A percentile compares a stretch with the other conserved stretches of the same genome.
Evolutionary conservation across 2,888 invertebrate species (phyloP).

Genomic region (Adelphocoris suturalis): DNA sequence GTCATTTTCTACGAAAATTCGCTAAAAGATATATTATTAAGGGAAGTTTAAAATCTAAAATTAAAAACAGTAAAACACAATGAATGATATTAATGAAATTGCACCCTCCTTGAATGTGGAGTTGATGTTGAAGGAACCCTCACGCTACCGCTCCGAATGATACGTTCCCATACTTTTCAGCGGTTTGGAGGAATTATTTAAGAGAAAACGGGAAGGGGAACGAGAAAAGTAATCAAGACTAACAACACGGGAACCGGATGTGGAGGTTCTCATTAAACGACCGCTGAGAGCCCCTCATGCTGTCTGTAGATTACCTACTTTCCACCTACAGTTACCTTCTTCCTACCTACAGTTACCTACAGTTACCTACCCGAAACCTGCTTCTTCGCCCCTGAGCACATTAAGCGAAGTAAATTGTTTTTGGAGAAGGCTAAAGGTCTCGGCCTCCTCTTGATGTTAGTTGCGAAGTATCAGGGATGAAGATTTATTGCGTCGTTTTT

Average conservation of each 20-base stretch:
- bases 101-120: too few relatives aligned
- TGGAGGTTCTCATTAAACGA: constrained; percentile 1
- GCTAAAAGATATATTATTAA: too few relatives aligned
- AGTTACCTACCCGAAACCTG: neutral
- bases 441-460: neutral
- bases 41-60: too few relatives aligned
- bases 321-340: neutral
- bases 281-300: neutral
- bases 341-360: neutral
- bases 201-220: neutral
- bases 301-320: neutral
- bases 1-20: too few relatives aligned
- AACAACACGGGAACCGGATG: neutral
- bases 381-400: neutral
- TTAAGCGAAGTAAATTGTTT: neutral
- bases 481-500: too few relatives aligned
- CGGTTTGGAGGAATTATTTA: neutral
- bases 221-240: constrained; percentile 1
- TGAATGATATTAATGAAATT: too few relatives aligned
- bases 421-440: neutral
- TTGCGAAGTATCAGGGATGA: too few relatives aligned
- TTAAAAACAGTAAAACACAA: too few relatives aligned
- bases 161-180: neutral
- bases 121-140: too few relatives aligned
- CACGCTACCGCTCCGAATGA: too few relatives aligned